These are phyloP conservation scores for Cricetomys ansorgei DNA, from an alignment of 2,113 vertebrate species.

Conservation along the genomic window DNA sequence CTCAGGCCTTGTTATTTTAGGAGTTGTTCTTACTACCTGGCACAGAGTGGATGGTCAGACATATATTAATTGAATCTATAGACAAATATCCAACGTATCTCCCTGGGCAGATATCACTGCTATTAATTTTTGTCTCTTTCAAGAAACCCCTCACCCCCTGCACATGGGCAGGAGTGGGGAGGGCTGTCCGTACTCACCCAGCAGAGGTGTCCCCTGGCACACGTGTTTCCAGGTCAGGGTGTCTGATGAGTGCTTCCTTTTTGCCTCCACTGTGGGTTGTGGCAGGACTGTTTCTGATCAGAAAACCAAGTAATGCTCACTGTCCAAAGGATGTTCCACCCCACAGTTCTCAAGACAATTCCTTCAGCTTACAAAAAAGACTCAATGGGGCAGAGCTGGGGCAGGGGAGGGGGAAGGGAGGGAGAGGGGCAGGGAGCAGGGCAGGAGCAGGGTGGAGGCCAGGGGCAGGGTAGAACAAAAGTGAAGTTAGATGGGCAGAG, in stretches of 20 bases:
- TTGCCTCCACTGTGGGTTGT: background rate
- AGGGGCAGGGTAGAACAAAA: background rate
- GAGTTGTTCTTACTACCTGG: background rate
- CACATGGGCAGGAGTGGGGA: background rate
- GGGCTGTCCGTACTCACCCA: constrained; percentile 66
- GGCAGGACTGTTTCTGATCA: constrained; percentile 59
- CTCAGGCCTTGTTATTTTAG: background rate
- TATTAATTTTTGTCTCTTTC: background rate
- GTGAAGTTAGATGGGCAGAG: background rate
- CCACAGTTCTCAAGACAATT: background rate
- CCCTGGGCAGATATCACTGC: background rate
- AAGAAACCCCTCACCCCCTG: background rate
- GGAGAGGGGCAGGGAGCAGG: background rate
- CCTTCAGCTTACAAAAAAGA: background rate
- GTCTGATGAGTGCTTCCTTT: background rate
- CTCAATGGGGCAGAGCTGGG: background rate
- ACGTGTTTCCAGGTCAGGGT: background rate
- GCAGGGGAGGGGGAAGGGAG: background rate
- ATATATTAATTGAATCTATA: background rate
- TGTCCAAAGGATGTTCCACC: background rate
- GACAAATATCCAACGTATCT: background rate
- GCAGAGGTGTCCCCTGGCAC: background rate
- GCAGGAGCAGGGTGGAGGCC: no score
- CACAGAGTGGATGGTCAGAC: background rate
- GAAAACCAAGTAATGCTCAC: constrained; percentile 16